Evolutionary conservation across 1,140 invertebrate genomes (phyloP).

Genomic region (Drosophila arizonae): DNA sequence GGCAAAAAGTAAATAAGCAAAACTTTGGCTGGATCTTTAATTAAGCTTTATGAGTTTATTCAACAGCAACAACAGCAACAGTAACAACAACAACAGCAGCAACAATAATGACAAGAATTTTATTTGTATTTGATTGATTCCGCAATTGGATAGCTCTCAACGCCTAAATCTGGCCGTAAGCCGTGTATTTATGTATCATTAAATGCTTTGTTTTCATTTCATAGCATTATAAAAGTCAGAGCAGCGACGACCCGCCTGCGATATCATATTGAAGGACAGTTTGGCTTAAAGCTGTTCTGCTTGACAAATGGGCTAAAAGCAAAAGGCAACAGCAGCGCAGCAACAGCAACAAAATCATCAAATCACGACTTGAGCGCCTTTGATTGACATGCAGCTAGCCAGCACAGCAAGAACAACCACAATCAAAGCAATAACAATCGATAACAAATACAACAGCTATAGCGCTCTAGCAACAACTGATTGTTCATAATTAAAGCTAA

Average conservation of each 20-base stretch:
- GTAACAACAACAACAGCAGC: not conserved
- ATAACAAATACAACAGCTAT: slow-evolving; percentile 32
- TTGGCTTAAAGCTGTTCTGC: slow-evolving; percentile 56
- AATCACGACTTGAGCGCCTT: slow-evolving; percentile 76
- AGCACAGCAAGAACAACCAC: slow-evolving; percentile 31
- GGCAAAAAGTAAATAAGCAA: not conserved
- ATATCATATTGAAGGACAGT: slow-evolving; percentile 43
- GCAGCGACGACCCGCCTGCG: not conserved
- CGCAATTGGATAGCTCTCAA: slow-evolving; percentile 27
- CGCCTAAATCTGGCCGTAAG: slow-evolving; percentile 24
- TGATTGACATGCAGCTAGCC: slow-evolving; percentile 74
- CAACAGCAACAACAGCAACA: not conserved
- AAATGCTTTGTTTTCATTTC: slow-evolving; percentile 35
- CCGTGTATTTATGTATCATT: slow-evolving; percentile 41
- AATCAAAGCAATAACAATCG: slow-evolving; percentile 14
- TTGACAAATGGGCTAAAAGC: slow-evolving; percentile 67
- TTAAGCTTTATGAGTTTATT: slow-evolving; percentile 30
- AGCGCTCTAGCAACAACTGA: slow-evolving; percentile 52
- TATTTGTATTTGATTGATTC: slow-evolving; percentile 35
- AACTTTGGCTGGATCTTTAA: slow-evolving; percentile 33
- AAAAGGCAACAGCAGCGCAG: slow-evolving; percentile 25
- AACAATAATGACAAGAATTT: not conserved
- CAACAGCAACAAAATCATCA: slow-evolving; percentile 68
- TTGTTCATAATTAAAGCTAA: slow-evolving; percentile 78
- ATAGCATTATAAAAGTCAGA: slow-evolving; percentile 22